Evolutionary conservation across 2,113 vertebrate genomes (phyloP), one percentile per base, ranked within the genome.

Genomic region (Austrofundulus limnaeus): DNA sequence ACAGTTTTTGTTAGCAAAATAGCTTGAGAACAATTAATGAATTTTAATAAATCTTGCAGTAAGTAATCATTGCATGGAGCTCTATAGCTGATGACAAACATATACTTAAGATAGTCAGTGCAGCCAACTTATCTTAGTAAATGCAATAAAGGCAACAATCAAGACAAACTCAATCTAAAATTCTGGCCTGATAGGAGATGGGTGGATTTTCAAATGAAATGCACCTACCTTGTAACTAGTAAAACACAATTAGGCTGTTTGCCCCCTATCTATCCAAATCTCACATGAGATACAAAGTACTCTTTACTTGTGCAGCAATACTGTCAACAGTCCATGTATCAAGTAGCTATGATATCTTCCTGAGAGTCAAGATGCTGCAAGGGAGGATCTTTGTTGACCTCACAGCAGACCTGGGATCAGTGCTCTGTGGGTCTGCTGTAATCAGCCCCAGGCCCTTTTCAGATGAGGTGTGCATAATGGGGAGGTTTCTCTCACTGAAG

Each of bases 401-500:
- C 78, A 17, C 60, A 58, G 70, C 68, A 71, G 81, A 85, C 83
- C 87, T 77, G 78, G 77, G 84, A 88, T 72, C 77, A 77, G 75
- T 65, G 54, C 72, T 56, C 28, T 65, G 52, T 61, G 61, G 63
- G 62, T 57, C 78, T 24, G 16, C 71, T 24, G 61, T 57, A 39
- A 82, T 81, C 71, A 79, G 89, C 82, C 81, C 43, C 20, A 61
- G 82, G 83, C 75, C 81, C 74, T 84, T 89, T 51, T 80, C 66
- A 85, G 89, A 89, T 82, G 81, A 89, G 85, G 89, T 88, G 88
- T 79, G 85, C 84, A 88, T 86, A 86, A 91, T 87, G 86, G 81
- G 88, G 89, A 89, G 84, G 77, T 88, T 88, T 92, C 89, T 90
- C 86, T 80, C 87, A 77, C 82, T 91, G 89, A 90, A 93, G 92